Percentiles rank a stretch among this genome's conserved stretches.
These are phyloP conservation scores for Mizuhopecten yessoensis DNA, from an alignment of 1,140 invertebrate species.

Conservation along the genomic window DNA sequence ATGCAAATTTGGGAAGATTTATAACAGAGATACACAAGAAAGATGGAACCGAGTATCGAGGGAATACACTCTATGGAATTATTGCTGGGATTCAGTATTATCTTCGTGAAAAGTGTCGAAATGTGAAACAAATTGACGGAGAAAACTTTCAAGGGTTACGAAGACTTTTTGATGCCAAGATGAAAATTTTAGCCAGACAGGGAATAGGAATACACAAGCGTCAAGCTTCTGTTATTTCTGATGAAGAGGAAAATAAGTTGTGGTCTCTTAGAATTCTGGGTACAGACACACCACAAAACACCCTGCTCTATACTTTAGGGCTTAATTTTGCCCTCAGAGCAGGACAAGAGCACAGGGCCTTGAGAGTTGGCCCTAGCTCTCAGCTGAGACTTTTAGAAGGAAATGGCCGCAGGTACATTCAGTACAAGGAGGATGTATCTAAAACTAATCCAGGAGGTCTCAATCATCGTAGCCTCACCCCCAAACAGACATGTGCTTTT, in stretches of 20 bases:
- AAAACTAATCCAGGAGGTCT: neutral
- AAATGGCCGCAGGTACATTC: neutral
- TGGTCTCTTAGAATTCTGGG: conserved; percentile 43
- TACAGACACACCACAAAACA: conserved; percentile 41
- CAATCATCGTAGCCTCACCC: neutral
- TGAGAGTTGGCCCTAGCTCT: no score
- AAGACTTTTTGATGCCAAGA: no score
- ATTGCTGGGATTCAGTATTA: no score
- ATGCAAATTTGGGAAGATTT: no score
- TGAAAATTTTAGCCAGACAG: no score
- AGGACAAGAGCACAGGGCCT: no score
- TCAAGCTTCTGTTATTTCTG: conserved; percentile 37
- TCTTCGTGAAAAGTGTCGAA: no score
- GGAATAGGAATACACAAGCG: conserved; percentile 17
- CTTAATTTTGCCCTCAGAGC: neutral
- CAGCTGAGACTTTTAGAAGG: neutral
- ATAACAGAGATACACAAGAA: no score
- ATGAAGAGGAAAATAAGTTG: conserved; percentile 16
- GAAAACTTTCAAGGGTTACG: no score
- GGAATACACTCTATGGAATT: no score
- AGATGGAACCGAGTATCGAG: no score
- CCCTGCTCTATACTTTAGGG: neutral
- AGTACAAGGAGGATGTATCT: neutral
- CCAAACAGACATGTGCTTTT: neutral
- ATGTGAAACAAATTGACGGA: no score